Conservation (phyloP, 2,113 vertebrate genomes). For the Gasterosteus nipponicus region DNA sequence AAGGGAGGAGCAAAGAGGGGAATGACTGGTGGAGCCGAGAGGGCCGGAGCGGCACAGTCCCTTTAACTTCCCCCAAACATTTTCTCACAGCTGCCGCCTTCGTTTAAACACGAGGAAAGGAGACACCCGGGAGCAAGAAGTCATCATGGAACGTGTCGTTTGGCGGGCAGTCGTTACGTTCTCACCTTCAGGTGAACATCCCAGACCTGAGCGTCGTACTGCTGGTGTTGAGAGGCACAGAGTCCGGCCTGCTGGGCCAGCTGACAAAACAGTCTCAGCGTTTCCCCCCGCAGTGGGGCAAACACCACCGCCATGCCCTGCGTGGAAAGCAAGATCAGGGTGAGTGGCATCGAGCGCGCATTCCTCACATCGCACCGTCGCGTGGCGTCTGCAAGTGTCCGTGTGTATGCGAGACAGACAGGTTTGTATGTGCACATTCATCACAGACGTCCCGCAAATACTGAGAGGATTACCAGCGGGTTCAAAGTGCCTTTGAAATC, state of each 20-base stretch:
- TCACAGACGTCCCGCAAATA: slow-evolving; percentile 62
- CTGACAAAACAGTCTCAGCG: slow-evolving; percentile 91
- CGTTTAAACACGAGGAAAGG: background rate
- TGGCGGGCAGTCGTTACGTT: background rate
- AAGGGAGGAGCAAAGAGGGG: too few species aligned
- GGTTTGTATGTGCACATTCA: slow-evolving; percentile 23
- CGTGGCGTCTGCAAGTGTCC: background rate
- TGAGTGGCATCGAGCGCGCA: background rate
- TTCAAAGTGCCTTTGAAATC: slow-evolving; percentile 86
- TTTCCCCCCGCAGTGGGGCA: slow-evolving; percentile 92
- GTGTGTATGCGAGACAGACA: slow-evolving; percentile 1
- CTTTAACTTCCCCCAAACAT: background rate
- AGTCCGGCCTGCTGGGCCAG: slow-evolving; percentile 92
- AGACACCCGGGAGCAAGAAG: too few species aligned
- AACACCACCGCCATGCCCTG: slow-evolving; percentile 94
- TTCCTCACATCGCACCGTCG: background rate
- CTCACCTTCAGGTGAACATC: slow-evolving; percentile 95
- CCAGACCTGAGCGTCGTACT: slow-evolving; percentile 96
- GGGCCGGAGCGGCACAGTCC: too few species aligned
- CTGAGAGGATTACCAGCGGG: slow-evolving; percentile 83
- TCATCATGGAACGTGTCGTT: background rate
- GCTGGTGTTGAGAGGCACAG: slow-evolving; percentile 89
- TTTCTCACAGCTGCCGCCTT: background rate
- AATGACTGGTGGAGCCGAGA: too few species aligned
- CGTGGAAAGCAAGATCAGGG: background rate